A percentile compares a stretch with the other conserved stretches of the same genome.
phyloP scores from a whole-genome alignment of 2,797 vertebrate genomes.

The Manis pentadactyla region DNA sequence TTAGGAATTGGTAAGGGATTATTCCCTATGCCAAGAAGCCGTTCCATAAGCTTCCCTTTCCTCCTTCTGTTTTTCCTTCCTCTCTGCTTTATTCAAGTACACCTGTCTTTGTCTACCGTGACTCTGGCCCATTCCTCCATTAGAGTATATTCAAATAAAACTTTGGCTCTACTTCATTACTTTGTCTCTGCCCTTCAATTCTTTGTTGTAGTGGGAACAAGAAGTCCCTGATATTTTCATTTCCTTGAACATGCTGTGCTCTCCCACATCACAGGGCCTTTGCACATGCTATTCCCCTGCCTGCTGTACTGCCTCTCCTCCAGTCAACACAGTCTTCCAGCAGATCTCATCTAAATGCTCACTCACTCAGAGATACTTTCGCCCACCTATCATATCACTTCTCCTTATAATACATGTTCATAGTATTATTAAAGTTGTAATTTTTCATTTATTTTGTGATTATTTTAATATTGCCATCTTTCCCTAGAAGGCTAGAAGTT shows the following conservation, averaged over 20 bases:
- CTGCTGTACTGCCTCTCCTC: background rate
- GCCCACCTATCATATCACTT: background rate
- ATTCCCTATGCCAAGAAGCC: too few relatives aligned
- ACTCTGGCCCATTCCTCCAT: too few relatives aligned
- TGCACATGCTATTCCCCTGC: background rate
- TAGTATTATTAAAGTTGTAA: background rate
- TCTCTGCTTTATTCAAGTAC: too few relatives aligned
- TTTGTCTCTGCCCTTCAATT: too few relatives aligned
- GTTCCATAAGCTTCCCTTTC: too few relatives aligned
- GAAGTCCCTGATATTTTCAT: background rate
- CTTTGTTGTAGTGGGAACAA: too few relatives aligned
- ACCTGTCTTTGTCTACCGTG: too few relatives aligned
- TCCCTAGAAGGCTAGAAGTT: background rate
- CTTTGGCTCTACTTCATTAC: too few relatives aligned
- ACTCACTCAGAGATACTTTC: background rate
- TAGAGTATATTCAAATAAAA: too few relatives aligned
- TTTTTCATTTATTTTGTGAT: slow-evolving; percentile 1
- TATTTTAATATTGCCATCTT: background rate
- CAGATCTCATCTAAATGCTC: background rate
- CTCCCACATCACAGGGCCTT: background rate
- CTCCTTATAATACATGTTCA: background rate
- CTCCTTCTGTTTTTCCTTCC: too few relatives aligned
- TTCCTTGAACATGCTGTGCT: background rate
- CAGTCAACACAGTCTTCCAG: background rate
- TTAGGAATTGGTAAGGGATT: too few relatives aligned